Evolutionary conservation across 2,888 invertebrate species (phyloP), one percentile per base, ranked within the genome.

Genomic region (Caenorhabditis zanzibari): DNA sequence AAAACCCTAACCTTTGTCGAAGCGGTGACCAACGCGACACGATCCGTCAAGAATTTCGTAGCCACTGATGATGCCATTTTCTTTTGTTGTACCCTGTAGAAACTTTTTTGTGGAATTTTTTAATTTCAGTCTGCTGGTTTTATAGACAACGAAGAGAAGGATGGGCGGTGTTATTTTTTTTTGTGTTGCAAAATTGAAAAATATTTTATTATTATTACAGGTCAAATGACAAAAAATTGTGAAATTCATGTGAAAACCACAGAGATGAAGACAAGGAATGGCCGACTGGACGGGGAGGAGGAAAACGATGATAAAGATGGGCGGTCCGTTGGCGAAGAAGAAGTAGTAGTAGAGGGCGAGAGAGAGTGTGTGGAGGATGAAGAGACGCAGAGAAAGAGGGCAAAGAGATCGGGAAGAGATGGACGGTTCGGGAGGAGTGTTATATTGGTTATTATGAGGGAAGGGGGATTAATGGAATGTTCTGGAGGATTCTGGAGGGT

Each of bases 21-120:
- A n/a, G 91, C 92, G 7, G 91, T 90, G 26, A 92, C 89, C 14
- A 91, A 76, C 7, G 91, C 92, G 14, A 92, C 91, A 22, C 89
- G 84, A 61, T 91, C 91, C 41, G 90, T 88, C 68, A 91, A 86
- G 71, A 88, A 88, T 75, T 90, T 90, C 26, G 85, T 84, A 22
- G 85, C 85, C 28, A 61, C 66, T 19, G 80, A 44, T 4, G 85
- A 83, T 52, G 86, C 81, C 86, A 86, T 86, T 47, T 35, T 44
- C 69, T 24, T 35, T 41, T 61, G 28, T 72, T 52, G 38, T 64
- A 79, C 79, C 77, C 75, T 75, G 59, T 16, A 75, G 16, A 49
- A 6, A 12, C 2, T 38, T 2, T 38, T 38, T 38, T 47, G 16
- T 47, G 19, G 14, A 9, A 16, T 44, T 47, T 47, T 47, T n/a